A percentile compares a stretch with the other conserved stretches of the same genome.
Conservation (phyloP, 2,888 invertebrate species). For the Meliscaeva auricollis region DNA sequence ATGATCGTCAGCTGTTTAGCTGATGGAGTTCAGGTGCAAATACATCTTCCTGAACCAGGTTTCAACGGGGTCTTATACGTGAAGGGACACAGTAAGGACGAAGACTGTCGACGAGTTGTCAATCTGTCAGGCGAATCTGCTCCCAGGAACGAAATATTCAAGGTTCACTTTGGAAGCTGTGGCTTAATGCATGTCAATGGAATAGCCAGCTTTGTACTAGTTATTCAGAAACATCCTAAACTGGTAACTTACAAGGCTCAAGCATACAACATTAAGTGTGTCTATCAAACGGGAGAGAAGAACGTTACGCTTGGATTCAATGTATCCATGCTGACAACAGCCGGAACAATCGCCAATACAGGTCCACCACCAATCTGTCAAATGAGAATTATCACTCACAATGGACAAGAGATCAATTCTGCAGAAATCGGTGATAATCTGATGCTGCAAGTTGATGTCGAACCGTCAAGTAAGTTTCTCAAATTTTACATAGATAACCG, state of each 20-base stretch:
- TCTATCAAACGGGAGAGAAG: conserved; percentile 97
- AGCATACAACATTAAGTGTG: conserved; percentile 98
- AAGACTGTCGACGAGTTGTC: conserved; percentile 93
- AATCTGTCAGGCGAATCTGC: conserved; percentile 89
- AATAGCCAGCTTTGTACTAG: conserved; percentile 95
- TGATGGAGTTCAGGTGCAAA: conserved; percentile 95
- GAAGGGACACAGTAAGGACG: conserved; percentile 97
- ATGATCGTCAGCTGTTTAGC: conserved; percentile 95
- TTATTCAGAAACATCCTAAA: conserved; percentile 98
- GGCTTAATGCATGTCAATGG: conserved; percentile 96
- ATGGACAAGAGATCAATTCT: conserved; percentile 94
- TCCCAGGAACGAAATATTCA: conserved; percentile 90
- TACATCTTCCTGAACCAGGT: conserved; percentile 88
- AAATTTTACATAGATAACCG: background rate
- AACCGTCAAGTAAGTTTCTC: conserved; percentile 87
- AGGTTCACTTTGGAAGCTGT: conserved; percentile 95
- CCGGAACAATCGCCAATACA: conserved; percentile 97
- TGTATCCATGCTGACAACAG: conserved; percentile 97
- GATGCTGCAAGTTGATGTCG: conserved; percentile 93
- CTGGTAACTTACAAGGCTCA: conserved; percentile 97
- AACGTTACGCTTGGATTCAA: conserved; percentile 97
- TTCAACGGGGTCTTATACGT: conserved; percentile 97
- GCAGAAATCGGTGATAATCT: conserved; percentile 97
- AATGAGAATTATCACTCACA: conserved; percentile 95
- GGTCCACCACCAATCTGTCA: conserved; percentile 96